phyloP scores from a whole-genome alignment of 35 echinoderm and acorn worm species.

The Lytechinus pictus region DNA sequence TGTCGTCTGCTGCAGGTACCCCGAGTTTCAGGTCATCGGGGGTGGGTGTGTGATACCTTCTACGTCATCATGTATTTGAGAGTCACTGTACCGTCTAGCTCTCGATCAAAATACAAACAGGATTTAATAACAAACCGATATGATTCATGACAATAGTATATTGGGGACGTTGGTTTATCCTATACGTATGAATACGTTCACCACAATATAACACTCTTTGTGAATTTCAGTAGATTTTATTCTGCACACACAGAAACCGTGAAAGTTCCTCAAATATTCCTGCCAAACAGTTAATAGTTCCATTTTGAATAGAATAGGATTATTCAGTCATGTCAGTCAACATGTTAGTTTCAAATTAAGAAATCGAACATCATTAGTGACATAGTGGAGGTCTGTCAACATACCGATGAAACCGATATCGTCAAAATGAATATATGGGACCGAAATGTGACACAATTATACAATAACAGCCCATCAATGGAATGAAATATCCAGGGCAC shows the following conservation, averaged over 20 bases:
- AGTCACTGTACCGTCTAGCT: background rate
- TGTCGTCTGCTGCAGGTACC: background rate
- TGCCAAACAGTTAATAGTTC: background rate
- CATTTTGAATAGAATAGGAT: background rate
- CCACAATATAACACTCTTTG: too few relatives aligned
- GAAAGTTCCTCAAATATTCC: background rate
- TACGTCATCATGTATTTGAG: background rate
- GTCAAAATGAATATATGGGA: too few relatives aligned
- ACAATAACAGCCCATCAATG: too few relatives aligned
- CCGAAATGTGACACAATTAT: too few relatives aligned
- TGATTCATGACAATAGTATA: background rate
- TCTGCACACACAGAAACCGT: background rate
- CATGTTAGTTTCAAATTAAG: background rate
- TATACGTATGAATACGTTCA: background rate
- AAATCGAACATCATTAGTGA: too few relatives aligned
- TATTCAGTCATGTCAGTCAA: background rate
- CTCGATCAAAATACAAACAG: background rate
- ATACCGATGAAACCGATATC: too few relatives aligned
- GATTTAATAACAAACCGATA: background rate
- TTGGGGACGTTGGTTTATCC: background rate
- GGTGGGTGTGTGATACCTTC: background rate
- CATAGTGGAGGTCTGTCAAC: too few relatives aligned
- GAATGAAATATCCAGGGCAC: too few relatives aligned
- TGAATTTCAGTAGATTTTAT: too few relatives aligned
- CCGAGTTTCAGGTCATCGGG: background rate